phyloP scores from a whole-genome alignment of 2,113 vertebrate species.

The Lepus timidus region DNA sequence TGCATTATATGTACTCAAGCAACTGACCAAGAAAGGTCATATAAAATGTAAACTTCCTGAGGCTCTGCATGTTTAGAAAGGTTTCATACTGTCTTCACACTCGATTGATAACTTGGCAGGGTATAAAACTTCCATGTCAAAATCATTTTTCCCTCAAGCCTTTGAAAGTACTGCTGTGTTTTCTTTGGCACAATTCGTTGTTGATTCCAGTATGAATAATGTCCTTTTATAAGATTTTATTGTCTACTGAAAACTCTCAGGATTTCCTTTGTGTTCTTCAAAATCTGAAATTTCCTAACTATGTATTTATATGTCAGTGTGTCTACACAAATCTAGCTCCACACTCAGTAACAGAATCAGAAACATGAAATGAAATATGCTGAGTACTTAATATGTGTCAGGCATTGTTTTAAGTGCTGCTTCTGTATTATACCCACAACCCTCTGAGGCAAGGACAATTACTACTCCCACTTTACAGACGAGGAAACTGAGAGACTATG shows the following conservation, averaged over 20 bases:
- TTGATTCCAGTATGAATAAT: background rate
- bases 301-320: background rate
- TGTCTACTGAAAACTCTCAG: background rate
- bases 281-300: background rate
- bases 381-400: background rate
- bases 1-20: background rate
- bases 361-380: background rate
- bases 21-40: slow-evolving; percentile 4
- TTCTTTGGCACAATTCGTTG: background rate
- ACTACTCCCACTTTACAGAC: background rate
- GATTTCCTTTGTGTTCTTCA: background rate
- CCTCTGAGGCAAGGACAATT: background rate
- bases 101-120: slow-evolving; percentile 7
- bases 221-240: background rate
- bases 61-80: background rate
- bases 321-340: background rate
- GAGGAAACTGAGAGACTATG: background rate
- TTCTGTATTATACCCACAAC: background rate
- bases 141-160: background rate
- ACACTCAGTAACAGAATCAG: background rate
- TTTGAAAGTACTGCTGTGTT: background rate
- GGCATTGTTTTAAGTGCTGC: background rate
- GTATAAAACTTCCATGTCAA: slow-evolving; percentile 34
- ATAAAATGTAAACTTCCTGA: background rate
- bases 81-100: background rate